These are phyloP conservation scores for Reticulitermes lucifugus DNA, from an alignment of 2,888 invertebrate genomes.

Conservation along the genomic window DNA sequence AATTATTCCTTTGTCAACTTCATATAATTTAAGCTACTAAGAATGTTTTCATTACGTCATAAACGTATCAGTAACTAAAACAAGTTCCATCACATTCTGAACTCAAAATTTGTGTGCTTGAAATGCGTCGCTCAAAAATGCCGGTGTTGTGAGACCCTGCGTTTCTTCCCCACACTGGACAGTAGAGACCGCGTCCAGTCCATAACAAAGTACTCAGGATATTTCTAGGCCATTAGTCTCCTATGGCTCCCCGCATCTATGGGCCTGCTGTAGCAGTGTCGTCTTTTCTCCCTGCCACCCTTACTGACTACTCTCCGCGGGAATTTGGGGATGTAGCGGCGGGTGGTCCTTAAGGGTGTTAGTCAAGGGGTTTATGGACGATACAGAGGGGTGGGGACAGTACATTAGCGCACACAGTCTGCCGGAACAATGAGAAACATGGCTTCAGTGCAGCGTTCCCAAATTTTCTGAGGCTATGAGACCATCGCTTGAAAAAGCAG, in stretches of 20 bases:
- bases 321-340: constrained; percentile 5
- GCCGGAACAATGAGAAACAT: not conserved
- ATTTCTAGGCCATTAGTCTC: constrained; percentile 6
- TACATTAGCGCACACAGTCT: not conserved
- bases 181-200: not conserved
- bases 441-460: not conserved
- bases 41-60: no score
- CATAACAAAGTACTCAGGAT: not conserved
- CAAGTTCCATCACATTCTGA: no score
- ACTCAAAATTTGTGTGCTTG: no score
- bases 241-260: no score
- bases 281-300: not conserved
- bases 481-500: no score
- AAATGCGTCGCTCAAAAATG: no score
- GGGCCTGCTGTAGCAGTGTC: not conserved
- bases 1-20: no score
- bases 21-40: no score
- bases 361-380: constrained; percentile 1
- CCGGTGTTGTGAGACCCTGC: not conserved
- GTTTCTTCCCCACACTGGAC: not conserved
- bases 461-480: no score
- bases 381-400: not conserved
- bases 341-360: constrained; percentile 11
- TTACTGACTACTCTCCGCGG: not conserved
- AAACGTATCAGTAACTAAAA: no score